Evolutionary conservation across 2,797 vertebrate species (phyloP), one percentile per base, ranked within the genome.

Genomic region (Borostomias antarcticus): DNA sequence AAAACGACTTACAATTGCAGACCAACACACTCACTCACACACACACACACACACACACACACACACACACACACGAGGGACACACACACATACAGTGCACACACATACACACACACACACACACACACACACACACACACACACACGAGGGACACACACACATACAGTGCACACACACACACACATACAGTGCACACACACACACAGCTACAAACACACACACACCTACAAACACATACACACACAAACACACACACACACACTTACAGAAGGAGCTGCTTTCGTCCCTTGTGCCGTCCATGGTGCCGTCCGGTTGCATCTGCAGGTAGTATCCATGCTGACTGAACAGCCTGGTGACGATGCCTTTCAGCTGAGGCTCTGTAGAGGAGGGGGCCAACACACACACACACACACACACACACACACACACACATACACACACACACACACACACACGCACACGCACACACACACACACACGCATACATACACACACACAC

Each of bases 311-410:
- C 79, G 96, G 94, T 86, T 96, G 96, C 89, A 99, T 92, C 91
- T 99, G 97, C 87, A 99, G 93, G 93, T 98, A 96, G 89, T 91
- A 98, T 72, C 97, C 97, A 84, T 98, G 96, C 77, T 96, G 94
- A 89, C 95, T 98, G 93, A 95, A 98, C 1, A 99, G 93, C 78
- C 96, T 95, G 61, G 96, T 98, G 76, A 99, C 94, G 64, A 99
- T 98, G 85, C 97, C 97, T 93, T 99, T 99, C 85, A 99, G 93
- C 89, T 98, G 96, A 78, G 97, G 97, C 88, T 99, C 97, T 99
- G 95, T 68, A 72, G 70, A 63, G 19, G 33, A 30, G 71, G 57
- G 48, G 62, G 66, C 76, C 56, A 50, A 73, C 54, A 74, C 68
- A 74, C 51, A 72, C 10, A 60, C 48, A 25, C 33, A 70, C 45